Evolutionary conservation across 1,140 invertebrate genomes (phyloP), one percentile per base, ranked within the genome.

Genomic region (Drosophila ficusphila): DNA sequence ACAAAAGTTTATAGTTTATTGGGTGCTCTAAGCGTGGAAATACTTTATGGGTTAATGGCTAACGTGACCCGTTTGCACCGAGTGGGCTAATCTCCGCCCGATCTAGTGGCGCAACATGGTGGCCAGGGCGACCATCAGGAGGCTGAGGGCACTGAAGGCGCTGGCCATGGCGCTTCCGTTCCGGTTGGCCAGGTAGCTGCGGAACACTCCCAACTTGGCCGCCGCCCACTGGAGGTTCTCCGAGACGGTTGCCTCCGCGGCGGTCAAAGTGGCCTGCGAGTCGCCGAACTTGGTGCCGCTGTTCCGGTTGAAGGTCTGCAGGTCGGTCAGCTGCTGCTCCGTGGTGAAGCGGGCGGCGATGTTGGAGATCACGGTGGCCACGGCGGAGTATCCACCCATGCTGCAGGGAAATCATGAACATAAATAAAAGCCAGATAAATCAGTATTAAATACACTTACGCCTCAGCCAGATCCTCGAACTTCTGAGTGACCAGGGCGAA

Each of bases 401-500:
- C 81, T 90, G 25, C 14, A 31, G 29, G 23, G 34, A 21, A 47
- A 69, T 48, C 41, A 60, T 62, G 82, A 46, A 2, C 4, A 39
- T 12, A 3, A 9, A 18, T 38, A n/a, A n/a, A 23, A 39, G 1
- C 6, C 8, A 27, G 16, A 12, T 2, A 47, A 67, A 51, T 41
- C 3, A 62, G 29, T 33, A 12, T n/a, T 3, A 21, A 3, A 2
- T n/a, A 1, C n/a, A 92, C 93, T 92, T 91, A 94, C 93, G 92
- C 90, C 2, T 70, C 38, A 8, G 79, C 60, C 23, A 94, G 91
- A 2, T 85, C 41, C 0, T 83, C 48, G 29, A 81, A 75, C 51
- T 92, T 82, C 1, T 71, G 23, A 9, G 82, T 69, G 11, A 94
- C 89, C 64, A 94, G 93, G 5, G 92, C 76, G n/a, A 93, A 85